A percentile compares a stretch with the other conserved stretches of the same genome.
phyloP scores from a whole-genome alignment of 1,140 invertebrate species.

The Hycleus cichorii region DNA sequence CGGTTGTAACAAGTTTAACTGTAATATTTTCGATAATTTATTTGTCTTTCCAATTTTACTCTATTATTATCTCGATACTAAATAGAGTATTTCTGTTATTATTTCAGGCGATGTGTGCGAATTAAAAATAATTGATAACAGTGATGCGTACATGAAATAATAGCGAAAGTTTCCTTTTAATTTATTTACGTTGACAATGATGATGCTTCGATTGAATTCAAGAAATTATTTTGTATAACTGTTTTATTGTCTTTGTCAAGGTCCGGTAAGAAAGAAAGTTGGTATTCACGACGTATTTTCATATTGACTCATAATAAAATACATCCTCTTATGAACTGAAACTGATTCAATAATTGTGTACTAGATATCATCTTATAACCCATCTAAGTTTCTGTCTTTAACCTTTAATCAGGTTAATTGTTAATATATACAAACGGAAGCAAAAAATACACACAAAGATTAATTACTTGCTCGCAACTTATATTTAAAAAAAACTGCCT shows the following conservation, averaged over 20 bases:
- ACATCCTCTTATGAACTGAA: not conserved
- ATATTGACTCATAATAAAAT: constrained; percentile 7
- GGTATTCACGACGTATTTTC: not conserved
- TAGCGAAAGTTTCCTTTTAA: constrained; percentile 4
- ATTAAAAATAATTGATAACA: too few species aligned
- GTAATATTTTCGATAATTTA: constrained; percentile 3
- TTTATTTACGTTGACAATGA: not conserved
- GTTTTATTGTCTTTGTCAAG: constrained; percentile 9
- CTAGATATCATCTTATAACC: too few species aligned
- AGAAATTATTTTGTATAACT: not conserved
- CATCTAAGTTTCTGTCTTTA: too few species aligned
- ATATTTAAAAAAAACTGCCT: too few species aligned
- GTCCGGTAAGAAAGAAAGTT: constrained; percentile 9
- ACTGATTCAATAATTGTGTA: too few species aligned
- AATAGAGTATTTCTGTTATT: too few species aligned
- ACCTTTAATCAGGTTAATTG: too few species aligned
- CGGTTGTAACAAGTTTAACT: constrained; percentile 6
- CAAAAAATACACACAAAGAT: too few species aligned
- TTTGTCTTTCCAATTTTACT: not conserved
- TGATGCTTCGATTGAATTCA: too few species aligned
- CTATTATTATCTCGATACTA: not conserved
- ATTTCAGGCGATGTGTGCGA: too few species aligned
- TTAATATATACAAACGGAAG: too few species aligned
- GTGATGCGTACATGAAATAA: not conserved
- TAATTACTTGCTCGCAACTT: too few species aligned